A percentile compares a stretch with the other conserved stretches of the same genome.
Evolutionary conservation across 2,888 invertebrate species (phyloP).

Genomic region (Drosophila quasianomalipes): DNA sequence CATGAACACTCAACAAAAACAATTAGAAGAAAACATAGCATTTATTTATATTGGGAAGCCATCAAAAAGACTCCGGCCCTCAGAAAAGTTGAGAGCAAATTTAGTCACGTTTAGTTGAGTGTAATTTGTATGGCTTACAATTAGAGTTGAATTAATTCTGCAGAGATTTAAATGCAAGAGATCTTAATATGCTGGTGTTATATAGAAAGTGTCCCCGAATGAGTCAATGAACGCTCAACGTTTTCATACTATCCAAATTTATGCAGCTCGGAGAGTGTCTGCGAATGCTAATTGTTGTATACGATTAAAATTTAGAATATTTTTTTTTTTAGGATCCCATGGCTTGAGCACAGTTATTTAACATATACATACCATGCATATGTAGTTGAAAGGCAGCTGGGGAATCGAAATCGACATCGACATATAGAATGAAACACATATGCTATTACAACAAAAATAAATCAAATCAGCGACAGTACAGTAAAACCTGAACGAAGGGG

Average conservation of each 20-base stretch:
- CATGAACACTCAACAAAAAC: not conserved
- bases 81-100: not conserved
- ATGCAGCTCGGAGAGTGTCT: slow-evolving; percentile 39
- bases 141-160: not conserved
- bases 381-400: slow-evolving; percentile 44
- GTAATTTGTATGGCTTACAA: slow-evolving; percentile 52
- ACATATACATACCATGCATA: slow-evolving; percentile 28
- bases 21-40: not conserved
- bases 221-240: slow-evolving; percentile 43
- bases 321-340: slow-evolving; percentile 14
- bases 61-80: slow-evolving; percentile 3
- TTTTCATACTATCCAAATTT: slow-evolving; percentile 21
- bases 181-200: slow-evolving; percentile 1
- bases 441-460: not conserved
- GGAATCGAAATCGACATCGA: slow-evolving; percentile 22
- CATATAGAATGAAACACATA: slow-evolving; percentile 14
- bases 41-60: slow-evolving; percentile 35
- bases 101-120: slow-evolving; percentile 1
- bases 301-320: slow-evolving; percentile 21
- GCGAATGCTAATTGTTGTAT: slow-evolving; percentile 36
- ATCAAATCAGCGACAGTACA: slow-evolving; percentile 19
- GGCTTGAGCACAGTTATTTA: slow-evolving; percentile 29
- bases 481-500: slow-evolving; percentile 13
- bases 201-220: slow-evolving; percentile 36
- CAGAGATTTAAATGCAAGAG: not conserved